Conservation (phyloP, 1,140 invertebrate species). For the Pseudomyrmex cubaensis region DNA sequence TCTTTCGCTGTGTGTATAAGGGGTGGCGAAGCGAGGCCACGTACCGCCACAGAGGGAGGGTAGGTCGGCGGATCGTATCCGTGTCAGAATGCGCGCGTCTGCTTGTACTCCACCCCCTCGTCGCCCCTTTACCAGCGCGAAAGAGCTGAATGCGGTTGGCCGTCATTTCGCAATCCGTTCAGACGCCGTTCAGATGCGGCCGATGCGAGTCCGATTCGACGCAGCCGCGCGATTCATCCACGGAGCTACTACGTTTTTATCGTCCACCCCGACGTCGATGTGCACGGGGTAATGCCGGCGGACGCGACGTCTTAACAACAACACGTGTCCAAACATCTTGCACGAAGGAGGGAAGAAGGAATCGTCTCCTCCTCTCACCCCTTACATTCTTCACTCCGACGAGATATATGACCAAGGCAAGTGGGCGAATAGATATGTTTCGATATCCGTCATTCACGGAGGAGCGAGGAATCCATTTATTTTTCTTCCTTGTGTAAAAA, state of each 20-base stretch:
- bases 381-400: neutral
- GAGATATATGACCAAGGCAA: slow-evolving; percentile 14
- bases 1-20: slow-evolving; percentile 18
- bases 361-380: neutral
- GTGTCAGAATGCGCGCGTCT: slow-evolving; percentile 84
- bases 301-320: slow-evolving; percentile 14
- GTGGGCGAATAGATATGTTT: neutral
- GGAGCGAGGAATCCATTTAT: too few species aligned
- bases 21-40: slow-evolving; percentile 48
- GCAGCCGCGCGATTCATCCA: slow-evolving; percentile 51
- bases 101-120: slow-evolving; percentile 66
- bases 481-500: too few species aligned
- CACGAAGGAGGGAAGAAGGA: neutral
- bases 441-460: neutral
- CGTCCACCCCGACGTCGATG: slow-evolving; percentile 15
- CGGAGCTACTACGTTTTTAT: slow-evolving; percentile 11
- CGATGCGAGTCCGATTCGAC: slow-evolving; percentile 72
- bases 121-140: slow-evolving; percentile 66
- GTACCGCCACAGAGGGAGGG: slow-evolving; percentile 67
- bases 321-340: slow-evolving; percentile 16
- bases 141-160: slow-evolving; percentile 82
- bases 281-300: slow-evolving; percentile 11
- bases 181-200: slow-evolving; percentile 82
- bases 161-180: slow-evolving; percentile 81
- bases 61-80: slow-evolving; percentile 73